Conservation (phyloP, 2,888 invertebrate species). For the Myopa testacea region DNA sequence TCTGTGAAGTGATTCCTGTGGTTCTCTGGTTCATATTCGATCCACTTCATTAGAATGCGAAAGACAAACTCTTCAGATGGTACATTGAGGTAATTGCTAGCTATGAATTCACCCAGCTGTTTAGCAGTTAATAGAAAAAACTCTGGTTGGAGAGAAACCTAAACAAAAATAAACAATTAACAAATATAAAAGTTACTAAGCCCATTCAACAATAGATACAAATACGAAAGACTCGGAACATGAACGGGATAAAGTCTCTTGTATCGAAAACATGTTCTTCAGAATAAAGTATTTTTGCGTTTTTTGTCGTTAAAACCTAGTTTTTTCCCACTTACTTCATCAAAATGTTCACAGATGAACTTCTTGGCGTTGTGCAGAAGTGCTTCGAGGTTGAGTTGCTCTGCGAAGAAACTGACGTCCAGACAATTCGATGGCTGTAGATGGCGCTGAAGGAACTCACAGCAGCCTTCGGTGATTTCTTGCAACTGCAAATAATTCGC, state of each 20-base stretch:
- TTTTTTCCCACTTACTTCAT: background rate
- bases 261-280: too few species aligned
- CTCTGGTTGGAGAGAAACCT: background rate
- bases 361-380: background rate
- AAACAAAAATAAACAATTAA: background rate
- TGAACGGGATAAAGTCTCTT: too few species aligned
- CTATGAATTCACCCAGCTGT: background rate
- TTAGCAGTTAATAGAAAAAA: background rate
- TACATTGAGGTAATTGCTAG: background rate
- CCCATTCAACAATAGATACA: too few species aligned
- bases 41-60: background rate
- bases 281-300: too few species aligned
- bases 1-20: too few species aligned
- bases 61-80: constrained; percentile 10
- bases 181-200: too few species aligned
- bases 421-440: background rate
- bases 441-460: background rate
- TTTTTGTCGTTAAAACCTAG: too few species aligned
- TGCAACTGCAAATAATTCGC: background rate
- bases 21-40: background rate
- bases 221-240: too few species aligned
- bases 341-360: background rate
- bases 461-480: background rate
- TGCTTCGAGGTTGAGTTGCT: background rate
- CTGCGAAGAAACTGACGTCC: background rate